Conservation (phyloP, 2,888 invertebrate species). For the Sturmia bella region DNA sequence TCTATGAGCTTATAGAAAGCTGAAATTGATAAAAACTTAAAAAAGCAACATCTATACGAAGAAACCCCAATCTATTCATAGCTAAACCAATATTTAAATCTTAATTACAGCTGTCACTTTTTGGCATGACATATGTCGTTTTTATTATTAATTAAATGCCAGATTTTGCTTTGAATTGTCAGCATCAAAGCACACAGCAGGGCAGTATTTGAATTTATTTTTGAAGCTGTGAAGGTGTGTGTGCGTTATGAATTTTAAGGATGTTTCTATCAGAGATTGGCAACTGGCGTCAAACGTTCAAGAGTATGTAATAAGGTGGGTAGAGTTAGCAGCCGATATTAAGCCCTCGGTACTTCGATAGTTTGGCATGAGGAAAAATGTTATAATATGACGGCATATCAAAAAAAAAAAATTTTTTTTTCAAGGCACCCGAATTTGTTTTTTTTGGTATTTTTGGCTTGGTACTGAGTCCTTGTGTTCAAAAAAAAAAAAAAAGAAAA, state of each 20-base stretch:
- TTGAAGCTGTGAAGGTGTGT: background rate
- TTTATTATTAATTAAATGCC: constrained; percentile 80
- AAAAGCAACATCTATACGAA: background rate
- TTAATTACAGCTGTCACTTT: constrained; percentile 79
- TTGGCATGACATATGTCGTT: constrained; percentile 77
- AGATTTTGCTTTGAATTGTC: constrained; percentile 74
- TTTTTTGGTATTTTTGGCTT: too few relatives aligned
- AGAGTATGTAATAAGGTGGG: too few relatives aligned
- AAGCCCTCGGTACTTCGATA: too few relatives aligned
- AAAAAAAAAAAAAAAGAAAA: too few relatives aligned
- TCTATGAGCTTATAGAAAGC: too few relatives aligned
- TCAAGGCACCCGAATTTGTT: too few relatives aligned
- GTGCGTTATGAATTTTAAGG: background rate
- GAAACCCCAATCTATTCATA: constrained; percentile 4
- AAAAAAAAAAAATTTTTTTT: too few relatives aligned
- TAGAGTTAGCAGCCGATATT: too few relatives aligned
- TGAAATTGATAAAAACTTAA: constrained; percentile 43
- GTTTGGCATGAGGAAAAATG: too few relatives aligned
- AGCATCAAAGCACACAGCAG: constrained; percentile 43
- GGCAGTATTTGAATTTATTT: background rate
- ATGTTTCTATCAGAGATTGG: background rate
- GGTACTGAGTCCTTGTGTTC: too few relatives aligned
- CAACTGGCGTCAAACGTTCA: too few relatives aligned
- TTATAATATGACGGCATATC: too few relatives aligned
- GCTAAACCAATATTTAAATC: constrained; percentile 71